Base-by-base conservation (phyloP, 37 sponge, comb jelly and placozoan species). In the Cladorhizidae sp. region DNA sequence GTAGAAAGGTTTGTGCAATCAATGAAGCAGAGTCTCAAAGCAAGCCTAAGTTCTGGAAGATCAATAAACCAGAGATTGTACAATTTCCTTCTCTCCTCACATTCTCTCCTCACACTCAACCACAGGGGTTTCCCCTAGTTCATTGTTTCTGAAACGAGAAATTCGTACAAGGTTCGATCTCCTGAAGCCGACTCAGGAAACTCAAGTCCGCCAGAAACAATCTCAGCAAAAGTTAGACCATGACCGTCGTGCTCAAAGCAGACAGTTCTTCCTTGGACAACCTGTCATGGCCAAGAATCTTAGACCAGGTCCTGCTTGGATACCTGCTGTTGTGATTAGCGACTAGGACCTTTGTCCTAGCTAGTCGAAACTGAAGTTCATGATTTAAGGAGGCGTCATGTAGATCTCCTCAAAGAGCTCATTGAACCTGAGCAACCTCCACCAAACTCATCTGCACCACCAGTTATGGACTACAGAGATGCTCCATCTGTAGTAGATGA, bases 111-210 rank as follows among this genome's bases (percentile, higher is more conserved):
- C 61, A 49, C 87, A 87, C 56, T 21, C 70, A 17, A 75, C 75
- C 25, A 80, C 87, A n/a, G n/a, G 41, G 77, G 77, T 69, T 15
- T 23, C 82, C 5, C 88, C 88, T 29, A 43, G 70, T 74, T 23
- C 42, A 3, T 62, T 87, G 70, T 69, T 87, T 28, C 26, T 75
- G 26, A 15, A 65, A 31, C 5, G 77, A 20, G 36, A 80, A 39
- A 14, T 76, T 5, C 56, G 61, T 1, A 82, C 88, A 6, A 40
- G 56, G 23, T 70, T 87, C 21, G 73, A 82, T 57, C 29, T 76
- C 11, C 70, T 81, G 2, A 37, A 55, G 58, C 88, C 88, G 3
- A 70, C 69, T 82, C 23, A 14, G 23, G 45, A 43, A 59, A 26
- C 61, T 7, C 14, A 75, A 43, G 88, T 82, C 5, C 21, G 7